Evolutionary conservation across 2,888 invertebrate species (phyloP).

Genomic region (Torymus tubicola): DNA sequence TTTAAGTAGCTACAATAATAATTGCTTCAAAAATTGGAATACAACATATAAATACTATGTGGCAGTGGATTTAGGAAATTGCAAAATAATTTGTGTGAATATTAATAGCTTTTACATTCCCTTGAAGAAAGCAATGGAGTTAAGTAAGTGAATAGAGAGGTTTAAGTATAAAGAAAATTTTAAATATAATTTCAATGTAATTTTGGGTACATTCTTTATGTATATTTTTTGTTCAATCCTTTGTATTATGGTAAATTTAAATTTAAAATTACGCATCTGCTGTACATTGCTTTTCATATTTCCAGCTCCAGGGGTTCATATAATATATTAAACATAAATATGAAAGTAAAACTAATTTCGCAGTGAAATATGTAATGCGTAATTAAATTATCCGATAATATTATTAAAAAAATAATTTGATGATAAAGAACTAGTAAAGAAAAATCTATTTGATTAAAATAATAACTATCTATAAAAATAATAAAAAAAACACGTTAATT

Average conservation of each 20-base stretch:
- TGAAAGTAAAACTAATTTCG: constrained; percentile 16
- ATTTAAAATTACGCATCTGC: constrained; percentile 44
- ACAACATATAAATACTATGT: constrained; percentile 7
- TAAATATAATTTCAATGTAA: constrained; percentile 42
- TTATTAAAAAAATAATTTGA: constrained; percentile 13
- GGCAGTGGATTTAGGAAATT: constrained; percentile 11
- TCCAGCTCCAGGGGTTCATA: constrained; percentile 51
- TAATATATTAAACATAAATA: constrained; percentile 28
- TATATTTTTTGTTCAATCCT: constrained; percentile 49
- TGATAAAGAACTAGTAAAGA: constrained; percentile 13
- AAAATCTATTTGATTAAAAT: constrained; percentile 10
- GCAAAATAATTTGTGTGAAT: constrained; percentile 35
- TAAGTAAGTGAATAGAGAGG: background rate
- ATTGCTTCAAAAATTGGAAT: background rate
- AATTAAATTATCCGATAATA: constrained; percentile 6
- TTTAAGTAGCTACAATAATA: constrained; percentile 1
- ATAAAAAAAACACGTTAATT: constrained; percentile 33
- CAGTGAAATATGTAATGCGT: too few species aligned
- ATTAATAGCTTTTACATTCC: constrained; percentile 45
- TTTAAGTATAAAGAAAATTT: constrained; percentile 40
- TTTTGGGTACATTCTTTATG: constrained; percentile 50
- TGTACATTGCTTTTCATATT: constrained; percentile 47
- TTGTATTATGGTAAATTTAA: constrained; percentile 53
- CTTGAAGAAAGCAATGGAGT: constrained; percentile 28
- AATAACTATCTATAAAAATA: background rate